Conservation (phyloP, 2,113 vertebrate genomes). For the Ramphastos sulfuratus region DNA sequence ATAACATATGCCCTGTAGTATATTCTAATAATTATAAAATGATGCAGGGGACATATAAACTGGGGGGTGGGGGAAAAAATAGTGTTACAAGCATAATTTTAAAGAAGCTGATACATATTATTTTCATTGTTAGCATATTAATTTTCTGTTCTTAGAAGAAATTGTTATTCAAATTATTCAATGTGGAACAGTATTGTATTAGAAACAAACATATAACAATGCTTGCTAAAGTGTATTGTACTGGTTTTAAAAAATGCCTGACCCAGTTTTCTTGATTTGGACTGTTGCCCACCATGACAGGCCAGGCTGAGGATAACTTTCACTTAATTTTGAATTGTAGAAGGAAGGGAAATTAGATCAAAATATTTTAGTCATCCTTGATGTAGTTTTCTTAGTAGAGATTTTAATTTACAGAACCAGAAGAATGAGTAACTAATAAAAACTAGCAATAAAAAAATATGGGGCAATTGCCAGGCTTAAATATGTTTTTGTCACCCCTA, state of each 20-base stretch:
- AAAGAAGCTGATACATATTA: not conserved
- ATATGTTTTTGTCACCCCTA: not conserved
- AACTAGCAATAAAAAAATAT: not conserved
- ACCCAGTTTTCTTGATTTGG: conserved; percentile 62
- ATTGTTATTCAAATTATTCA: not conserved
- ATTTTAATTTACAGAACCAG: conserved; percentile 22
- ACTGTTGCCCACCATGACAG: conserved; percentile 38
- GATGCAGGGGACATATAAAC: conserved; percentile 23
- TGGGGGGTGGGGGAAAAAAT: not conserved
- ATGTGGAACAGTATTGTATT: not conserved
- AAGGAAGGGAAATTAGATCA: conserved; percentile 31
- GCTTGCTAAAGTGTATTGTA: not conserved
- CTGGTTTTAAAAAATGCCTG: conserved; percentile 45
- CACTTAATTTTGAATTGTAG: conserved; percentile 25
- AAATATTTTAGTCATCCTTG: conserved; percentile 18
- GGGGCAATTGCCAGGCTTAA: not conserved
- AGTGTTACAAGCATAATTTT: conserved; percentile 4
- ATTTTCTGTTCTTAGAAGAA: not conserved
- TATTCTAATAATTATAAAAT: conserved; percentile 67
- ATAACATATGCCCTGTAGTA: conserved; percentile 59
- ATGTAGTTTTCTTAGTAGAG: conserved; percentile 20
- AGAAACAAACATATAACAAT: conserved; percentile 19
- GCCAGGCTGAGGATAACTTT: conserved; percentile 29
- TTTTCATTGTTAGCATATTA: not conserved
- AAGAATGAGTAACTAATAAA: not conserved